Conservation (phyloP, 2,113 vertebrate species). For the Climacteris rufus region DNA sequence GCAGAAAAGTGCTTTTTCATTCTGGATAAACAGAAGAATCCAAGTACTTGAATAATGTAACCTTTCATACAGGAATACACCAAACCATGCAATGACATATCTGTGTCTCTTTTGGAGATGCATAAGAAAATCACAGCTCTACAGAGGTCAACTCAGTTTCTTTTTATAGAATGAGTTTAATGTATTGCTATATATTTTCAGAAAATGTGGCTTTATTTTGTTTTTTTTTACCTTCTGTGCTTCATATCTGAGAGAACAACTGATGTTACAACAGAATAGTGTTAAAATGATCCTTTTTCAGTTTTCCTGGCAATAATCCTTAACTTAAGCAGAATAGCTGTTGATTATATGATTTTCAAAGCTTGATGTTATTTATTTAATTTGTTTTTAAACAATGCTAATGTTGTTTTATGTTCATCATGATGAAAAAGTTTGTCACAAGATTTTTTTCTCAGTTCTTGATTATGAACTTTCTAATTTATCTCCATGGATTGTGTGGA, state of each 20-base stretch:
- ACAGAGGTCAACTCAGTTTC: background rate
- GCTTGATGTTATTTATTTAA: background rate
- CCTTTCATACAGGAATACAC: background rate
- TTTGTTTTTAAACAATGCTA: background rate
- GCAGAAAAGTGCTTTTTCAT: background rate
- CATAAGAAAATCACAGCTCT: background rate
- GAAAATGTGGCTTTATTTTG: background rate
- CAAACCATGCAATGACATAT: background rate
- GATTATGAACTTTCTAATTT: background rate
- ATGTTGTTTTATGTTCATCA: background rate
- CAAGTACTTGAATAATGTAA: background rate
- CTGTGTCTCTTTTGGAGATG: background rate
- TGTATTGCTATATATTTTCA: background rate
- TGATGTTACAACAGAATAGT: background rate
- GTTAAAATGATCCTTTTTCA: background rate
- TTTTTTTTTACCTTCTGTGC: background rate
- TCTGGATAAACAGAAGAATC: background rate
- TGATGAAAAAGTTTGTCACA: background rate
- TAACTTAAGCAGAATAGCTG: background rate
- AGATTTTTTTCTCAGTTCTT: background rate
- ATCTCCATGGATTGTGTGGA: background rate
- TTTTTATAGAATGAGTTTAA: background rate
- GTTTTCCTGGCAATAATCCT: background rate
- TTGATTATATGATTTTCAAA: background rate
- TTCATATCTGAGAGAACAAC: background rate